Conservation (phyloP, 2,113 vertebrate genomes). For the Solea solea region DNA sequence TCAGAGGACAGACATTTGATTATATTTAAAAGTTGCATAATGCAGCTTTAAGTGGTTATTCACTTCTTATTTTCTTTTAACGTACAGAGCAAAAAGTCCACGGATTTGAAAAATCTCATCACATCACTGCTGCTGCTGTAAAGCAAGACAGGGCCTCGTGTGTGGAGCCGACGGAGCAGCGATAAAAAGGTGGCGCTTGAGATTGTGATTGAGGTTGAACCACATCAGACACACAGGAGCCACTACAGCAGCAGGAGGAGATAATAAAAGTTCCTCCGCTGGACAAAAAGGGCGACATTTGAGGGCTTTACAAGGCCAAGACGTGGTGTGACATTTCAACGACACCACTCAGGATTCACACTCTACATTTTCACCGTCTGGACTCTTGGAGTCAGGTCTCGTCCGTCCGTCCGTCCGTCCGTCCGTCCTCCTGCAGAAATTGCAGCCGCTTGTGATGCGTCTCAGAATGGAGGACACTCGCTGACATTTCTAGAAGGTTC, state of each 20-base stretch:
- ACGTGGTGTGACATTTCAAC: slow-evolving; percentile 46
- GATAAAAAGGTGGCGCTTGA: slow-evolving; percentile 1
- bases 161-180: slow-evolving; percentile 1
- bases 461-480: no score
- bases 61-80: no score
- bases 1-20: no score
- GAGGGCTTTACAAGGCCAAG: not conserved
- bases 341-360: slow-evolving; percentile 35
- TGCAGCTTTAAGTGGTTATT: no score
- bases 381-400: slow-evolving; percentile 17
- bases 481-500: no score
- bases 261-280: slow-evolving; percentile 28
- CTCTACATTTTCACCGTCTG: slow-evolving; percentile 45
- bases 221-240: not conserved
- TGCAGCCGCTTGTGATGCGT: not conserved
- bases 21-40: no score
- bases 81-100: no score
- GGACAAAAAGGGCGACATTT: slow-evolving; percentile 15
- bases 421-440: slow-evolving; percentile 6
- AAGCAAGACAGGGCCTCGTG: not conserved
- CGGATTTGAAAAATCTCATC: no score
- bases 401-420: not conserved
- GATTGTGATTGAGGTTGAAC: not conserved
- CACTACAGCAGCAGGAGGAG: not conserved
- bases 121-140: not conserved